Evolutionary conservation across 2,888 invertebrate species (phyloP), one percentile per base, ranked within the genome.

Genomic region (Phoenoteleia sp.): DNA sequence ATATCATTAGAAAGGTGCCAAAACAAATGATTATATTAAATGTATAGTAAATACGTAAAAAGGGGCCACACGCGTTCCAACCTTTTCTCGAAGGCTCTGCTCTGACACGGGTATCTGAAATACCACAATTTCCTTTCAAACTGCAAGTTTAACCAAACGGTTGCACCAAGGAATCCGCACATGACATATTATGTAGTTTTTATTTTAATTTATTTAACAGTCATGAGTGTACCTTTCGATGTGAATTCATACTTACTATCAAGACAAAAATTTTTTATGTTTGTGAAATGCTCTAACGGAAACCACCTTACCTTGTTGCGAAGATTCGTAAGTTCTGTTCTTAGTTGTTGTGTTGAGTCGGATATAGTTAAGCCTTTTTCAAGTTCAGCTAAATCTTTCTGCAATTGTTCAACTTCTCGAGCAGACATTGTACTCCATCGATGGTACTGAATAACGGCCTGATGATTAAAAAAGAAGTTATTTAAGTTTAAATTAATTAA

Each of bases 401-500:
- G 96, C 25, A 97, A 94, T 85, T 96, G 96, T 88, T 96, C 96
- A 62, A 97, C 96, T 94, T 97, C 97, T 90, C 96, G 96, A 75
- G 96, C 95, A 19, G 97, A 97, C 90, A 97, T 95, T 77, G 95
- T 95, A 92, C 97, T 97, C 96, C 97, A 97, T 89, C 96, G 96
- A 89, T 96, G 95, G 91, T 96, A 97, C 88, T 96, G 96, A 66
- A 95, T 94, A 54, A 96, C 90, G 64, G 94, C 94, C 92, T 94
- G 88, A 69, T 92, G 29, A 36, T 39, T 54, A 6, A 58, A 54
- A 29, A 11, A 66, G 3, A 33, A 29, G n/a, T n/a, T n/a, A n/a
- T n/a, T n/a, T n/a, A n/a, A n/a, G n/a, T n/a, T n/a, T n/a, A n/a
- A n/a, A n/a, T n/a, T n/a, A n/a, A n/a, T n/a, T n/a, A n/a, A n/a